Conservation (phyloP, 2,113 vertebrate species). For the Chamaetylas fuelleborni region DNA sequence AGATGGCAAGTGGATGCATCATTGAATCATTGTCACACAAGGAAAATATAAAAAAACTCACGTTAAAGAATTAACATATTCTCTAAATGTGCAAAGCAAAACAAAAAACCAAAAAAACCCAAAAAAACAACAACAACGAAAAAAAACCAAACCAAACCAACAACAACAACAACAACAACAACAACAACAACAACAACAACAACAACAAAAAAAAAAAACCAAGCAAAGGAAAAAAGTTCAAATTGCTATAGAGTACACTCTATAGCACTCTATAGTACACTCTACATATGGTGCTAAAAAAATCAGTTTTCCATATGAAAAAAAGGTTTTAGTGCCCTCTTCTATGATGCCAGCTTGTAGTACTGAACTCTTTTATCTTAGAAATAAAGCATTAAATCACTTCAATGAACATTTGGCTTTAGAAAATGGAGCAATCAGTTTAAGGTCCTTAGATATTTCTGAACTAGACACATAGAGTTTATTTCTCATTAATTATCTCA, state of each 20-base stretch:
- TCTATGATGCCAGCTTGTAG: neutral
- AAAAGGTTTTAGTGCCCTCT: accelerated
- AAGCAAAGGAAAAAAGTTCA: neutral
- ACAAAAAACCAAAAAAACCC: no score
- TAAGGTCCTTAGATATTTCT: neutral
- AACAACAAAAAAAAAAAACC: neutral
- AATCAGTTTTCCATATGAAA: neutral
- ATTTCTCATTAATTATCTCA: neutral
- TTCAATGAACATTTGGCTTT: neutral
- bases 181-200: no score
- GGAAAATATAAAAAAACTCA: neutral
- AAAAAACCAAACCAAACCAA: no score
- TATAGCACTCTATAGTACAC: no score
- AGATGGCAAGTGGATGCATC: neutral
- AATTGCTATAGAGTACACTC: neutral
- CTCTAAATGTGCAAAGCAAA: neutral
- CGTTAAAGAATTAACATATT: neutral
- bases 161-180: no score
- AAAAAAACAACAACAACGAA: neutral
- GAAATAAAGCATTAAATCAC: neutral
- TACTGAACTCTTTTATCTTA: neutral
- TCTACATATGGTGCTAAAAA: neutral
- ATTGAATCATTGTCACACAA: neutral
- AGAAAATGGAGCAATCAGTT: neutral
- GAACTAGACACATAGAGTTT: neutral